A percentile compares a stretch with the other conserved stretches of the same genome.
Evolutionary conservation across 2,888 invertebrate genomes (phyloP).

Genomic region (Stenurella melanura): DNA sequence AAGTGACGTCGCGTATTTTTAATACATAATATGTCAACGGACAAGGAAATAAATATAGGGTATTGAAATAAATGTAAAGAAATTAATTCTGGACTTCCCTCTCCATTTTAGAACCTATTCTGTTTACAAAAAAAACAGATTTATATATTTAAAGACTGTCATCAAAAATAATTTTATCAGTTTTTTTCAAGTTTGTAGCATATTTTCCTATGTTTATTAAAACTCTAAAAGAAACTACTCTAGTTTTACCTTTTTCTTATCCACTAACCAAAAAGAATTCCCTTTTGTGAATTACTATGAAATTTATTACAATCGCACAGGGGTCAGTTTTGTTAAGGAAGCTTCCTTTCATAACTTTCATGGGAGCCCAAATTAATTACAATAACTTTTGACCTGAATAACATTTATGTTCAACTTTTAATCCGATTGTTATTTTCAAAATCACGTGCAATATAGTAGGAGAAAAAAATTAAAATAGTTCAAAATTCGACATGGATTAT

Average conservation of each 20-base stretch:
- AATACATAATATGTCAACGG: too few relatives aligned
- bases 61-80: too few relatives aligned
- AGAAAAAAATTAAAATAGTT: conserved; percentile 45
- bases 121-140: too few relatives aligned
- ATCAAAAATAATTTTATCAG: too few relatives aligned
- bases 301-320: neutral
- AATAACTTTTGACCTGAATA: conserved; percentile 1
- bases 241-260: neutral
- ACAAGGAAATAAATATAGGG: too few relatives aligned
- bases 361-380: neutral
- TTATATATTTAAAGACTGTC: too few relatives aligned
- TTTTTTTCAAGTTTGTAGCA: too few relatives aligned
- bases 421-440: conserved; percentile 51
- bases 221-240: neutral
- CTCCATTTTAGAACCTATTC: too few relatives aligned
- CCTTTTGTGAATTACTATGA: neutral
- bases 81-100: too few relatives aligned
- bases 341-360: conserved; percentile 1
- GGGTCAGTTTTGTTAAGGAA: neutral
- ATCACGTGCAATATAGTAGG: conserved; percentile 54
- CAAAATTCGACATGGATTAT: conserved; percentile 57
- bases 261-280: neutral
- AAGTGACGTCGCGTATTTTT: too few relatives aligned
- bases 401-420: conserved; percentile 43
- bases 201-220: neutral